Conservation (phyloP, 2,113 vertebrate genomes). For the Elephantulus edwardii region DNA sequence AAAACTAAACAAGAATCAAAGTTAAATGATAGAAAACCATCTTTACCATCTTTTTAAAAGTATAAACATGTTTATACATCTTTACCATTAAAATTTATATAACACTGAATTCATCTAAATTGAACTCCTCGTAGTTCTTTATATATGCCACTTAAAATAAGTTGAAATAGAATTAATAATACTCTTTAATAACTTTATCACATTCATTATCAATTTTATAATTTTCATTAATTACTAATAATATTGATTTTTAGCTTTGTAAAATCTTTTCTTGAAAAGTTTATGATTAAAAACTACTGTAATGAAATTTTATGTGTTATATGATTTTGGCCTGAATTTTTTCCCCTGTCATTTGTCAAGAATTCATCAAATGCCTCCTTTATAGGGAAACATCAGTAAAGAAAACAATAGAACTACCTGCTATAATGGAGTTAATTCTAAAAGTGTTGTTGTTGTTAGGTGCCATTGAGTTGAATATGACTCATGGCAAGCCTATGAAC, state of each 20-base stretch:
- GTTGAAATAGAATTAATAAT: neutral
- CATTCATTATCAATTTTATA: neutral
- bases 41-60: neutral
- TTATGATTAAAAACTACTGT: neutral
- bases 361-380: neutral
- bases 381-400: neutral
- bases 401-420: neutral
- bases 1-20: conserved; percentile 19
- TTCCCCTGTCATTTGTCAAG: neutral
- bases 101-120: no score
- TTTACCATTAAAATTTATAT: no score
- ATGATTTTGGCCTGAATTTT: neutral
- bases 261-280: neutral
- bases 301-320: neutral
- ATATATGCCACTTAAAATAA: no score
- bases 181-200: neutral
- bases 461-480: neutral
- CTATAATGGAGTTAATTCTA: neutral
- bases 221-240: neutral
- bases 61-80: neutral
- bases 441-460: neutral
- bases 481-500: neutral
- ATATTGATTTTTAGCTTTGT: neutral
- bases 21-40: neutral
- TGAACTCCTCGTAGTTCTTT: no score